Evolutionary conservation across 92 coral and sea anemone species (phyloP).

Genomic region (Phenganax subtilis): DNA sequence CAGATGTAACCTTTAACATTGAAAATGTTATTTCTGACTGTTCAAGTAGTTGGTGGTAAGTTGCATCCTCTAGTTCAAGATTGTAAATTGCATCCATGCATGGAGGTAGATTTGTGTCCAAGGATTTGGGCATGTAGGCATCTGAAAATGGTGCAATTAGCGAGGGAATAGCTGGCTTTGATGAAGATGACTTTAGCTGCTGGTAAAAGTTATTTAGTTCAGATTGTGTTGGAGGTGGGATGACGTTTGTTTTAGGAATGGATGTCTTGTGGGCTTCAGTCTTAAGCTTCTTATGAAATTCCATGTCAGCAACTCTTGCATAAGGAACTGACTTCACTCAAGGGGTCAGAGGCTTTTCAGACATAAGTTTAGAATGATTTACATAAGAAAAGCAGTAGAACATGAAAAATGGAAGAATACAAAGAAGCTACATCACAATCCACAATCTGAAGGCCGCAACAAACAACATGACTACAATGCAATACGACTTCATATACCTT

Average conservation of each 20-base stretch:
- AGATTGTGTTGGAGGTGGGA: constrained; percentile 27
- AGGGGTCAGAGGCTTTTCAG: too few species aligned
- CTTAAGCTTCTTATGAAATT: constrained; percentile 25
- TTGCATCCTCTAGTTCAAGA: constrained; percentile 41
- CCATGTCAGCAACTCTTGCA: neutral
- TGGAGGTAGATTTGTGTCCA: constrained; percentile 23
- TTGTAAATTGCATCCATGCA: constrained; percentile 7
- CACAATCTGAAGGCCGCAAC: too few species aligned
- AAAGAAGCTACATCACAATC: too few species aligned
- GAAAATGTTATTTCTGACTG: constrained; percentile 31
- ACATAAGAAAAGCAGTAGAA: too few species aligned
- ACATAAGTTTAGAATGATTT: too few species aligned
- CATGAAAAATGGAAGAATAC: too few species aligned
- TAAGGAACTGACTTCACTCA: constrained; percentile 18
- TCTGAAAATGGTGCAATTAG: constrained; percentile 33
- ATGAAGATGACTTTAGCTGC: constrained; percentile 20
- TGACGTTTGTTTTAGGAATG: neutral
- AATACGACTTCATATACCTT: too few species aligned
- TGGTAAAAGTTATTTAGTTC: constrained; percentile 40
- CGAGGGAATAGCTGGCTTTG: constrained; percentile 22
- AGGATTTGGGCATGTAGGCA: constrained; percentile 23
- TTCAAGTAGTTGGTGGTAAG: constrained; percentile 38
- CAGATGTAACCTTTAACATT: constrained; percentile 24
- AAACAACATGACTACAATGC: too few species aligned
- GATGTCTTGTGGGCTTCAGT: neutral